Base-by-base conservation (phyloP, 2,797 vertebrate genomes). In the Microctenopoma steveboyesi region DNA sequence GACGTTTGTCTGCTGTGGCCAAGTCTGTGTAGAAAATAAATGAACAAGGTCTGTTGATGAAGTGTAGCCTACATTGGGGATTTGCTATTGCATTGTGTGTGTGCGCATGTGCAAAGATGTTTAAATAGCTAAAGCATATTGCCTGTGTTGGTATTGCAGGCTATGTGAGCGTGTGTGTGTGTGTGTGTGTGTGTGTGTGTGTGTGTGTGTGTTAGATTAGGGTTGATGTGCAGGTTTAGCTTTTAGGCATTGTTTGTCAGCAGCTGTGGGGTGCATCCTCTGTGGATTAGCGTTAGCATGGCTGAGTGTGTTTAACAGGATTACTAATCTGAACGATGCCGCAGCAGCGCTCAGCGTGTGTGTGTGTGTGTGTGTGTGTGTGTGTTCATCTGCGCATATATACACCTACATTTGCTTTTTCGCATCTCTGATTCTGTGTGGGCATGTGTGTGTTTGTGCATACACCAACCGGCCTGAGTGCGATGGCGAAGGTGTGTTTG, bases 261-360 rank as follows among this genome's bases (percentile, higher is more conserved):
- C 78, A 82, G 78, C 83, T 77, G 70, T 15, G 25, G 56, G 60
- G 43, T 42, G 74, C 78, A 74, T 80, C 82, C 76, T 74, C 64
- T 43, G 56, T 59, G 86, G 90, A 91, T 91, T 91, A 90, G 60
- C 16, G 62, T 79, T 68, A 71, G 79, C 77, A 73, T 83, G 76
- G 50, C 62, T 85, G 81, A 86, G 86, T 77, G 64, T 55, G 58
- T 83, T 80, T 88, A 91, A 90, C 86, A 78, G 88, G 89, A 92
- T 90, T 90, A 89, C 58, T 74, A 82, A 87, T 90, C 81, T 81
- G 81, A 85, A 64, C 74, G 79, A 58, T 65, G 76, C 62, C 70
- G 64, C 51, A 7, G 0, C 61, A 60, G 51, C 27, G 1, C n/a
- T 80, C 15, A 22, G 39, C 43, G 27, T 66, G 48, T 18, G 48